These are phyloP conservation scores for Microcebus griseorufus DNA, from an alignment of 2,113 vertebrate genomes.

Conservation along the genomic window DNA sequence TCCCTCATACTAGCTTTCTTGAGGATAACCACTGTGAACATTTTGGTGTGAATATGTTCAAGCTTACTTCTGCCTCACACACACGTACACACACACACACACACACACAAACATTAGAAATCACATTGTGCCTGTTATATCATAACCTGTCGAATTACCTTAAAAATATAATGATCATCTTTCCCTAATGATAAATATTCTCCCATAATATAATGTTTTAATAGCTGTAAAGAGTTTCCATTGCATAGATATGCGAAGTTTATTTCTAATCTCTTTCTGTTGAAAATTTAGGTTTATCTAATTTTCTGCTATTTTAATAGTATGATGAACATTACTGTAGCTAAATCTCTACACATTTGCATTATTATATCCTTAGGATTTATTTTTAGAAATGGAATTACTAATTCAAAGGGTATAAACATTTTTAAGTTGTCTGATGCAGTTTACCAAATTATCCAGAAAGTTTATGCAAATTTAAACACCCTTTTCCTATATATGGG, in stretches of 20 bases:
- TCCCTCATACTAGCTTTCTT: neutral
- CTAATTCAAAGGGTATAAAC: conserved; percentile 75
- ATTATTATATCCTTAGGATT: conserved; percentile 79
- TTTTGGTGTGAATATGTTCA: conserved; percentile 33
- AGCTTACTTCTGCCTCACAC: neutral
- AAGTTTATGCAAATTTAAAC: conserved; percentile 76
- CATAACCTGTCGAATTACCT: conserved; percentile 61
- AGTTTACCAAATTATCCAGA: conserved; percentile 74
- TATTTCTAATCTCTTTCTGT: conserved; percentile 70
- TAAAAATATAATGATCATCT: conserved; percentile 46
- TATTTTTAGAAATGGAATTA: conserved; percentile 76
- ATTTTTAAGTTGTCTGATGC: conserved; percentile 72
- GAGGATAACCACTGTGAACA: conserved; percentile 10
- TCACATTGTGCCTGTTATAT: neutral
- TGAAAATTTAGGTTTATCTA: conserved; percentile 70
- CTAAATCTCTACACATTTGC: conserved; percentile 71
- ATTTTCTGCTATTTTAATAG: conserved; percentile 75
- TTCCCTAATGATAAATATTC: conserved; percentile 56
- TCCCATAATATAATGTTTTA: conserved; percentile 51
- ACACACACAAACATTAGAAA: neutral
- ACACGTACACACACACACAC: neutral
- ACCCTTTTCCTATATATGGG: neutral
- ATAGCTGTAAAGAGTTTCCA: conserved; percentile 58
- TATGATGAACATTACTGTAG: conserved; percentile 71
- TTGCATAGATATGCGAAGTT: conserved; percentile 59